Conservation (phyloP, 2,888 invertebrate genomes). For the Acrocera orbiculus region DNA sequence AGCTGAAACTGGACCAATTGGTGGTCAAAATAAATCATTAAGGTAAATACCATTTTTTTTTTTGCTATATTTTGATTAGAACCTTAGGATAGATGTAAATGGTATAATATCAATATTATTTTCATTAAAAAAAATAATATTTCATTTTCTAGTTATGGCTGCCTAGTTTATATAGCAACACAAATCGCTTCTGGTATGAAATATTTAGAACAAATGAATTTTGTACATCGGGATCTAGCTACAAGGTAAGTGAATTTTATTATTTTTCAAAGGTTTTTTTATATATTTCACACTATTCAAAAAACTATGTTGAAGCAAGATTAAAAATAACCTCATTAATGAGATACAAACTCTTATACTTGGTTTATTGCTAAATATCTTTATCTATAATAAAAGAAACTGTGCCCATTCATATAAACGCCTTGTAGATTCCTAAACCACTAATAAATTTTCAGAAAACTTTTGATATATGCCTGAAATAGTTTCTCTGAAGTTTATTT, state of each 20-base stretch:
- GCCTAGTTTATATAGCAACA: conserved; percentile 68
- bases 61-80: no score
- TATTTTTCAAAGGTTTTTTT: not conserved
- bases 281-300: no score
- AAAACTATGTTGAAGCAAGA: no score
- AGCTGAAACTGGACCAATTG: conserved; percentile 49
- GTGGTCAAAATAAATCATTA: conserved; percentile 44
- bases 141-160: conserved; percentile 75
- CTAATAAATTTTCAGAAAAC: no score
- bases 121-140: not conserved
- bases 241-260: conserved; percentile 40
- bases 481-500: no score
- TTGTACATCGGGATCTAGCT: conserved; percentile 73
- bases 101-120: not conserved
- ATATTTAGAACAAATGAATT: conserved; percentile 68
- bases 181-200: conserved; percentile 85
- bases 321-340: no score
- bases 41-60: conserved; percentile 36
- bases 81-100: not conserved
- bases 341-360: no score
- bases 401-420: no score
- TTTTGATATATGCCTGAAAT: no score
- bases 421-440: no score
- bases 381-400: no score
- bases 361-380: no score